These are phyloP conservation scores for Odontamblyopus rebecca DNA, from an alignment of 2,797 vertebrate genomes.

Conservation along the genomic window DNA sequence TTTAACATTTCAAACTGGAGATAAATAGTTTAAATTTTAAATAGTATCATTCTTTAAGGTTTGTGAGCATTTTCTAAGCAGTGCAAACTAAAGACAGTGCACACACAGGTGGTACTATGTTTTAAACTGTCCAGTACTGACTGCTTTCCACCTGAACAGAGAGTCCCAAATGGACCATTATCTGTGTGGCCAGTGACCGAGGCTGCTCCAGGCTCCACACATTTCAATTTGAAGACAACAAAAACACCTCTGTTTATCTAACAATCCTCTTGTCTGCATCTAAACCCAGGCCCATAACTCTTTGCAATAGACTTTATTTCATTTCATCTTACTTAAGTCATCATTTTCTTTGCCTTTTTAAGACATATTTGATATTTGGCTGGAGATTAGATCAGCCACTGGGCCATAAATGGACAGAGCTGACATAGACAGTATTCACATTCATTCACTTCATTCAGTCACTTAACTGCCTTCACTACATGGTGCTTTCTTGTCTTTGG, in stretches of 20 bases:
- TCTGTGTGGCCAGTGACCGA: neutral
- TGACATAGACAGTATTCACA: too few relatives aligned
- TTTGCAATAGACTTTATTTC: too few relatives aligned
- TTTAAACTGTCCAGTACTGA: neutral
- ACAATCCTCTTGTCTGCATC: neutral
- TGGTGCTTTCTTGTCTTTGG: too few relatives aligned
- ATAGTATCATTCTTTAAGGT: too few relatives aligned
- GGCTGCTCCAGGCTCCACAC: neutral
- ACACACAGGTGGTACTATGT: neutral
- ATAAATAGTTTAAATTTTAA: too few relatives aligned
- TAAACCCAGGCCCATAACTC: neutral
- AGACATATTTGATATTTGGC: too few relatives aligned
- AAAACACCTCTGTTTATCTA: neutral
- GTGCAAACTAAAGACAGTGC: neutral
- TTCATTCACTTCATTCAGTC: too few relatives aligned
- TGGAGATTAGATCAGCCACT: too few relatives aligned
- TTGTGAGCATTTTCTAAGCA: neutral
- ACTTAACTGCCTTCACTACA: too few relatives aligned
- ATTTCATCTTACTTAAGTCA: too few relatives aligned
- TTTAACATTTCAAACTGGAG: neutral
- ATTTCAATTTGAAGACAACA: neutral
- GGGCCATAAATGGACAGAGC: too few relatives aligned
- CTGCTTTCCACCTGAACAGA: neutral
- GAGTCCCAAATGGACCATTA: constrained; percentile 8
- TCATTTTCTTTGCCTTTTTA: too few relatives aligned